These are phyloP conservation scores for Panulirus ornatus DNA, from an alignment of 1,140 invertebrate species.

Conservation along the genomic window DNA sequence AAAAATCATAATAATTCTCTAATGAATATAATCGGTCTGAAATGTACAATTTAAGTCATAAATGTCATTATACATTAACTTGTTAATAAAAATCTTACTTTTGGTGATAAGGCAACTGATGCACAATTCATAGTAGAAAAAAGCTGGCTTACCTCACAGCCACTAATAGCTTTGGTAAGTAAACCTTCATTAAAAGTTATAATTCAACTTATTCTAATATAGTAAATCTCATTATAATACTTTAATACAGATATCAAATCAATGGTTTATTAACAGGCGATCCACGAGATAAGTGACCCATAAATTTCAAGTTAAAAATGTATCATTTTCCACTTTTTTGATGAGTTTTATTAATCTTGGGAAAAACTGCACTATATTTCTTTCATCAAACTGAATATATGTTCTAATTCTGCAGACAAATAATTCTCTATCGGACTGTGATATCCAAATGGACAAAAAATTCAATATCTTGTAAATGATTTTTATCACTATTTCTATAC, in stretches of 20 bases:
- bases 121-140: conserved; percentile 59
- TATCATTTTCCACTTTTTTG: not conserved
- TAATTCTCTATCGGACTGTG: too few species aligned
- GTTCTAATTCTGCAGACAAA: too few species aligned
- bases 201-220: conserved; percentile 47
- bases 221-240: conserved; percentile 27
- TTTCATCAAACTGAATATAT: too few species aligned
- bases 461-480: too few species aligned
- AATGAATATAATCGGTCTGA: conserved; percentile 44
- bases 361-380: too few species aligned
- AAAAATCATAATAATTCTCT: conserved; percentile 45
- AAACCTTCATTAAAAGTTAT: conserved; percentile 65
- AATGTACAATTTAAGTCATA: conserved; percentile 42
- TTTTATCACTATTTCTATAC: too few species aligned
- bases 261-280: not conserved
- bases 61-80: not conserved
- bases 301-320: not conserved
- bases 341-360: not conserved
- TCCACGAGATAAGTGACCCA: conserved; percentile 7
- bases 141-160: conserved; percentile 66
- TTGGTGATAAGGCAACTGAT: conserved; percentile 12
- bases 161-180: conserved; percentile 66
- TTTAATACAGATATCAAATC: conserved; percentile 10
- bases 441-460: too few species aligned
- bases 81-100: not conserved